Evolutionary conservation across 2,797 vertebrate genomes (phyloP).

Genomic region (Antennarius maculatus): DNA sequence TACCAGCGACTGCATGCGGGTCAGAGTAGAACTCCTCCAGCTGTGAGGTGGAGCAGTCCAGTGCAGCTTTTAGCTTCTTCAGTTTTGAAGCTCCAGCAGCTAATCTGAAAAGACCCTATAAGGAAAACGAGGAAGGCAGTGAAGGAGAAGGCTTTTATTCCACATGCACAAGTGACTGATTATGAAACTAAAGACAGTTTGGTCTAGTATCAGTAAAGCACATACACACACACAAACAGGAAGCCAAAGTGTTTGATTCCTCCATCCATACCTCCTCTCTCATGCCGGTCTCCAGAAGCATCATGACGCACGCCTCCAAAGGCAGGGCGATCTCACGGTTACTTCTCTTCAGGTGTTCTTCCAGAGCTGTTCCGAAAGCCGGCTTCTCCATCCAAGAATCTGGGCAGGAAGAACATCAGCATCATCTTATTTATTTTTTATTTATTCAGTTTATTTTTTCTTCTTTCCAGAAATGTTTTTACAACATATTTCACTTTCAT

Average conservation of each 20-base stretch:
- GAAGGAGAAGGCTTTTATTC: neutral
- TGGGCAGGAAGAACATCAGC: slow-evolving; percentile 47
- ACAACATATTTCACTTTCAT: no score
- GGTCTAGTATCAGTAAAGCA: slow-evolving; percentile 34
- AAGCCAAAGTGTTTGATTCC: slow-evolving; percentile 19
- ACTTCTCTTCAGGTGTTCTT: slow-evolving; percentile 95
- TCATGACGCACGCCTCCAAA: slow-evolving; percentile 97
- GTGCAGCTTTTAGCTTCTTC: slow-evolving; percentile 96
- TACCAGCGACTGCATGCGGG: slow-evolving; percentile 98
- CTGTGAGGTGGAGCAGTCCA: slow-evolving; percentile 97
- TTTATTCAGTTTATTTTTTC: no score
- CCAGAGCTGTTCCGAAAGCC: slow-evolving; percentile 91
- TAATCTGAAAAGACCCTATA: slow-evolving; percentile 95
- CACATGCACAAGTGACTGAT: slow-evolving; percentile 37
- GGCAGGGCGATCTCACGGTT: slow-evolving; percentile 93
- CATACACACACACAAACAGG: slow-evolving; percentile 45
- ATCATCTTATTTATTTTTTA: no score
- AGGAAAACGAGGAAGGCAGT: neutral
- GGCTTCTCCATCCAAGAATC: slow-evolving; percentile 97
- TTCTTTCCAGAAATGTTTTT: no score
- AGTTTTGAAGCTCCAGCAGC: slow-evolving; percentile 96
- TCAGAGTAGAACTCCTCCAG: slow-evolving; percentile 97
- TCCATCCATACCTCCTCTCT: slow-evolving; percentile 89
- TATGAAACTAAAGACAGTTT: slow-evolving; percentile 48
- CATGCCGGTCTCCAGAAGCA: slow-evolving; percentile 98